Evolutionary conservation across 2,888 invertebrate genomes (phyloP).

Genomic region (Thera britannica): DNA sequence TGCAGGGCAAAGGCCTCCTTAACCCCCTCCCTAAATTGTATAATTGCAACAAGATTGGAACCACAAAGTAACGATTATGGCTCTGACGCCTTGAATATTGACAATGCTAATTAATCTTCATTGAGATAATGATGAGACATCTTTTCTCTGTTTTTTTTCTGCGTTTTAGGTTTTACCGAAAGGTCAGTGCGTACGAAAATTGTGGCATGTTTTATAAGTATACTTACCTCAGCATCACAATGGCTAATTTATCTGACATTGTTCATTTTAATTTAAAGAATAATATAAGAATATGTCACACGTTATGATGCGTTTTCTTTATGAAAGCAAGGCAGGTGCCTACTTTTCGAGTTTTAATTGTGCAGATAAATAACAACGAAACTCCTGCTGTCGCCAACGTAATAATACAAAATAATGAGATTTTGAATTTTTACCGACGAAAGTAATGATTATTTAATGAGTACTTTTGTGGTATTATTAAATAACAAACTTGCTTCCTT

Average conservation of each 20-base stretch:
- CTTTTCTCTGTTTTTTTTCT: conserved; percentile 47
- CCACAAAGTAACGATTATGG: conserved; percentile 61
- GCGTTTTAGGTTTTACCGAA: conserved; percentile 38
- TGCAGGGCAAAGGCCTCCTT: no score
- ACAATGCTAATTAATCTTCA: conserved; percentile 71
- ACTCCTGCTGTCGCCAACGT: conserved; percentile 41
- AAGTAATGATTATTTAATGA: conserved; percentile 30
- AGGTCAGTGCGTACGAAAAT: conserved; percentile 38
- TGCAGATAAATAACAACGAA: conserved; percentile 49
- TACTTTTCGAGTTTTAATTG: conserved; percentile 41
- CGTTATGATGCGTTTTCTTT: conserved; percentile 57
- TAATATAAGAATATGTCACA: conserved; percentile 66
- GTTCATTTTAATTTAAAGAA: conserved; percentile 56
- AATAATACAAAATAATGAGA: conserved; percentile 46
- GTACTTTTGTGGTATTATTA: conserved; percentile 7
- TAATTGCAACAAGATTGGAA: conserved; percentile 53
- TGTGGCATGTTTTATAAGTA: conserved; percentile 37
- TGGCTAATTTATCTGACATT: conserved; percentile 56
- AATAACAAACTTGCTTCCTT: conserved; percentile 41
- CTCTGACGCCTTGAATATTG: conserved; percentile 66
- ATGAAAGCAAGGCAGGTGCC: conserved; percentile 57
- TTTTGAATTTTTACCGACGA: conserved; percentile 47
- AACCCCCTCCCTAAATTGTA: no score
- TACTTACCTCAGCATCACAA: conserved; percentile 49
- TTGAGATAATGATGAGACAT: conserved; percentile 64